These are phyloP conservation scores for Hyperoplus lanceolatus DNA, from an alignment of 2,797 vertebrate genomes.

Conservation along the genomic window DNA sequence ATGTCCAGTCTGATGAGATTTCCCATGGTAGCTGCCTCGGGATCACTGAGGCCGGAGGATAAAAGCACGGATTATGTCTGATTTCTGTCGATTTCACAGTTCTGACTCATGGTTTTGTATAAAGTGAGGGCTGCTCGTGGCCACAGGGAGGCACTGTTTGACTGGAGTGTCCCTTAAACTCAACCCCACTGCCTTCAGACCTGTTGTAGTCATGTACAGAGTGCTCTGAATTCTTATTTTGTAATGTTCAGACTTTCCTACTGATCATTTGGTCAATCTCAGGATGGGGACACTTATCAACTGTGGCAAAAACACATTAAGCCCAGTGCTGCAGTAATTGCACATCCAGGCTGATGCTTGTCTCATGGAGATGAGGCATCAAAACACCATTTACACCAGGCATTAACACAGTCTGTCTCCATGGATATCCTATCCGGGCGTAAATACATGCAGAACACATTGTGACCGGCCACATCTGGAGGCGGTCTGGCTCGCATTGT, in stretches of 20 bases:
- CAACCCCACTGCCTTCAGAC: neutral
- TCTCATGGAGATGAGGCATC: neutral
- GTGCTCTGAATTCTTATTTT: neutral
- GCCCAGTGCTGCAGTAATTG: neutral
- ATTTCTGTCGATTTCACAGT: conserved; percentile 51
- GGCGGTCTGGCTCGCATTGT: neutral
- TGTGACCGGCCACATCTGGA: conserved; percentile 38
- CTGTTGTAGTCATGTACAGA: neutral
- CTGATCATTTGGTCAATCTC: neutral
- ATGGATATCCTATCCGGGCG: neutral
- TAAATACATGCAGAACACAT: neutral
- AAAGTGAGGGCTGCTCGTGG: neutral
- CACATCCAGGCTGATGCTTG: neutral
- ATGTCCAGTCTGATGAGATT: conserved; percentile 42
- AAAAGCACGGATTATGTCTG: conserved; percentile 49
- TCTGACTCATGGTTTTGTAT: neutral
- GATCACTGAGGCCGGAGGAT: conserved; percentile 45
- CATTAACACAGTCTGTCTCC: neutral
- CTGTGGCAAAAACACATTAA: neutral
- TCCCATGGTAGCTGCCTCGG: conserved; percentile 24
- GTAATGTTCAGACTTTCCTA: neutral
- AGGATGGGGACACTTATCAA: neutral
- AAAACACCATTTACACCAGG: neutral
- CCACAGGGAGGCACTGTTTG: conserved; percentile 63
- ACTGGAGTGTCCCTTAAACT: neutral